A percentile compares a stretch with the other conserved stretches of the same genome.
phyloP scores from a whole-genome alignment of 2,888 invertebrate species.

The Orchesella flavescens region DNA sequence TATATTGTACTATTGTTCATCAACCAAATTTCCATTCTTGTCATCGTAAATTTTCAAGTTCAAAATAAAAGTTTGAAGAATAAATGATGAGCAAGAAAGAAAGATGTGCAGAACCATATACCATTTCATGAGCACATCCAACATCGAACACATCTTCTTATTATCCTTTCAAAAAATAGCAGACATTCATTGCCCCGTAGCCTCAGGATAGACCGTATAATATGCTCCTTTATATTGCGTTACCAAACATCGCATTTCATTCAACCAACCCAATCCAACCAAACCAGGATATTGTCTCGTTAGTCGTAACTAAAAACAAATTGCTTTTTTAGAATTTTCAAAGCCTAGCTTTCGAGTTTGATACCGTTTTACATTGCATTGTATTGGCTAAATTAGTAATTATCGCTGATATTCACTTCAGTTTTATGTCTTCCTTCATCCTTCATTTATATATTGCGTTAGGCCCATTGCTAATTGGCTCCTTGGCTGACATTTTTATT shows the following conservation, averaged over 20 bases:
- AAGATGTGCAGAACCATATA: slow-evolving; percentile 53
- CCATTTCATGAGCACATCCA: slow-evolving; percentile 7
- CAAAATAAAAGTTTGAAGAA: slow-evolving; percentile 28
- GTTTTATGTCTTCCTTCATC: too few relatives aligned
- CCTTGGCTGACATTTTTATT: too few relatives aligned
- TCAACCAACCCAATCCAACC: too few relatives aligned
- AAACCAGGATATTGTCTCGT: slow-evolving; percentile 10
- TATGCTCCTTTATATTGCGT: slow-evolving; percentile 20
- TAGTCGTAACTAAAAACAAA: neutral
- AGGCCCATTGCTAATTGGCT: too few relatives aligned
- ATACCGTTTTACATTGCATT: too few relatives aligned
- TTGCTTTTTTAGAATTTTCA: too few relatives aligned
- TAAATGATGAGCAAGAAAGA: slow-evolving; percentile 2
- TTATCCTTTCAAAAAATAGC: neutral
- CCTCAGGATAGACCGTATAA: slow-evolving; percentile 51
- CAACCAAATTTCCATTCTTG: slow-evolving; percentile 11
- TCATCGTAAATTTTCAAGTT: slow-evolving; percentile 57
- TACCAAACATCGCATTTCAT: too few relatives aligned
- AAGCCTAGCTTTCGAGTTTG: too few relatives aligned
- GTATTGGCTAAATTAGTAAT: too few relatives aligned
- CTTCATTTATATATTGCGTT: too few relatives aligned
- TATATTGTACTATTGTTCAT: slow-evolving; percentile 26
- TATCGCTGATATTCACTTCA: too few relatives aligned
- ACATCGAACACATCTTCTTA: slow-evolving; percentile 11
- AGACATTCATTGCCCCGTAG: slow-evolving; percentile 59